Percentiles rank a stretch among this genome's conserved stretches.
Conservation (phyloP, 2,113 vertebrate species). For the Pimephales promelas region DNA sequence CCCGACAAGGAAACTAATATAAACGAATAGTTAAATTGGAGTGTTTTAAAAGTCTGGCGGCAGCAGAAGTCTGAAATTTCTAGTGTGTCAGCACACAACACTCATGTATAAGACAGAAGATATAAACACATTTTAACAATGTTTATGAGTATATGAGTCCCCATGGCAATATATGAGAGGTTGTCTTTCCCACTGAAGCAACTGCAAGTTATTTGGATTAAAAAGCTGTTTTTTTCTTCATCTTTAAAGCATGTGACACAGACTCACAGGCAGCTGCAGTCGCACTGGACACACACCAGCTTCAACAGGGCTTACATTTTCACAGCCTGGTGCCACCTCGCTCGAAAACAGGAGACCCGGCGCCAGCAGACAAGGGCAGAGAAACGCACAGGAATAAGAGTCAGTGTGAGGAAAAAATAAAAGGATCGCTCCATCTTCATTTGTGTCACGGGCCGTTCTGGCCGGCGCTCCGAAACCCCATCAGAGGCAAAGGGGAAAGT, state of each 20-base stretch:
- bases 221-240: neutral
- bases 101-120: neutral
- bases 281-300: slow-evolving; percentile 46
- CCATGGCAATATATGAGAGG: neutral
- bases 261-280: slow-evolving; percentile 57
- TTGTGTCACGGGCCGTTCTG: slow-evolving; percentile 31
- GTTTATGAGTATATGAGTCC: neutral
- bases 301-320: slow-evolving; percentile 57
- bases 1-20: neutral
- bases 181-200: neutral
- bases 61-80: neutral
- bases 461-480: slow-evolving; percentile 45
- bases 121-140: neutral
- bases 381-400: slow-evolving; percentile 2
- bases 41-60: neutral
- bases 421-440: slow-evolving; percentile 17
- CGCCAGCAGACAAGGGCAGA: slow-evolving; percentile 31
- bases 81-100: neutral
- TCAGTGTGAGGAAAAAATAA: slow-evolving; percentile 1
- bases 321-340: slow-evolving; percentile 61
- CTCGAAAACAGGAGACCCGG: slow-evolving; percentile 50
- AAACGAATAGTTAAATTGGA: neutral
- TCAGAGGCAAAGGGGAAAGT: slow-evolving; percentile 46
- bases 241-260: slow-evolving; percentile 18
- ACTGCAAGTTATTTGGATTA: neutral